Conservation (phyloP, 2,113 vertebrate species). For the Turdus rufiventris region DNA sequence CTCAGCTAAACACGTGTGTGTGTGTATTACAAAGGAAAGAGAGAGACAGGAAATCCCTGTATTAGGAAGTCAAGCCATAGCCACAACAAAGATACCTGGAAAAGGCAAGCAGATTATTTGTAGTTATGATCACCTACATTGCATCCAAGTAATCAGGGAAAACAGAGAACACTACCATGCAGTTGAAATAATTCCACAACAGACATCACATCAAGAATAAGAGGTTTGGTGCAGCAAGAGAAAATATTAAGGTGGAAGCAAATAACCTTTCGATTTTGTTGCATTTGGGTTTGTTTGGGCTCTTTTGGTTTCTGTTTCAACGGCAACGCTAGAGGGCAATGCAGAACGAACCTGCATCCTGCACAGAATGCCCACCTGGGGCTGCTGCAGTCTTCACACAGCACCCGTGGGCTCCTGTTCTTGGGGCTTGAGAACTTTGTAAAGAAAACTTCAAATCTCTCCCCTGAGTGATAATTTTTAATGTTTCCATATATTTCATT, state of each 20-base stretch:
- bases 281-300: not conserved
- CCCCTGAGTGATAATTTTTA: not conserved
- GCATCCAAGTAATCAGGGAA: not conserved
- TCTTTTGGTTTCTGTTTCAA: not conserved
- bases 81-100: not conserved
- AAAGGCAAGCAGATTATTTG: not conserved
- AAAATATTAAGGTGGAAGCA: not conserved
- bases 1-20: not conserved
- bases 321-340: conserved; percentile 8
- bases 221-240: not conserved
- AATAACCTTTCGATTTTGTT: not conserved
- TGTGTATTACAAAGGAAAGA: not conserved
- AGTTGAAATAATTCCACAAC: not conserved
- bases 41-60: not conserved
- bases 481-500: not conserved
- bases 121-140: not conserved
- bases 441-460: not conserved
- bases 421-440: not conserved
- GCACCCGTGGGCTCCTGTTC: accelerated
- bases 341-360: not conserved
- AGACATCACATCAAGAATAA: not conserved
- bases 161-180: not conserved
- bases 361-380: accelerated
- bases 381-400: accelerated
- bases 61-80: not conserved